A percentile compares a stretch with the other conserved stretches of the same genome.
Evolutionary conservation across 2,888 invertebrate species (phyloP).

Genomic region (Eurytoma californica): DNA sequence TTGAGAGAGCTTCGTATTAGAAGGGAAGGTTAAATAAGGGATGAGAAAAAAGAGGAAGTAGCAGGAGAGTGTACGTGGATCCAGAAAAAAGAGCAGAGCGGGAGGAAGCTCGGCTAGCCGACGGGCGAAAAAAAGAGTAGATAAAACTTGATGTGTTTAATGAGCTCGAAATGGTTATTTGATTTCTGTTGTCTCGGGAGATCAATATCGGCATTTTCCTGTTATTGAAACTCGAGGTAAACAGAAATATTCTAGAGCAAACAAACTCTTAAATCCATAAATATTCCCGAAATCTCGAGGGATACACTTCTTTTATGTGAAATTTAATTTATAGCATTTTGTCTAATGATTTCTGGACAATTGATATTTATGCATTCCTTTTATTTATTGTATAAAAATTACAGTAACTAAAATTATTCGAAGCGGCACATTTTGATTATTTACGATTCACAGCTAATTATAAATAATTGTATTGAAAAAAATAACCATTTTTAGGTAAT

Average conservation of each 20-base stretch:
- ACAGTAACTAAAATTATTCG: too few relatives aligned
- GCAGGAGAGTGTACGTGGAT: not conserved
- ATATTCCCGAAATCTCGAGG: not conserved
- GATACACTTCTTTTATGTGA: too few relatives aligned
- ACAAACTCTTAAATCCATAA: not conserved
- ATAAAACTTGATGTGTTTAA: constrained; percentile 35
- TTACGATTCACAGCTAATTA: too few relatives aligned
- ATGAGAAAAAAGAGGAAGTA: constrained; percentile 36
- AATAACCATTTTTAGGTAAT: too few relatives aligned
- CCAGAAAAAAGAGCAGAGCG: constrained; percentile 24
- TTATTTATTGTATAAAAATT: too few relatives aligned
- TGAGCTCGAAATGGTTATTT: constrained; percentile 32
- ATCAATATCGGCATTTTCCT: constrained; percentile 22
- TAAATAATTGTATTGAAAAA: too few relatives aligned
- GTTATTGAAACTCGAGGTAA: not conserved
- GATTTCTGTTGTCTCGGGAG: constrained; percentile 21
- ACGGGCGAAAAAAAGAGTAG: not conserved
- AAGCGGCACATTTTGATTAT: too few relatives aligned
- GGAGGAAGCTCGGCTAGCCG: not conserved
- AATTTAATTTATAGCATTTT: too few relatives aligned
- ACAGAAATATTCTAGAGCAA: not conserved
- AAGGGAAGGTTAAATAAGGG: constrained; percentile 48
- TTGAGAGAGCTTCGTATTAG: constrained; percentile 40
- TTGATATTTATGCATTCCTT: too few relatives aligned
- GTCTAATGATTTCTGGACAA: too few relatives aligned